These are phyloP conservation scores for Acrocyrtus sp. DNA, from an alignment of 2,888 invertebrate species.

Conservation along the genomic window DNA sequence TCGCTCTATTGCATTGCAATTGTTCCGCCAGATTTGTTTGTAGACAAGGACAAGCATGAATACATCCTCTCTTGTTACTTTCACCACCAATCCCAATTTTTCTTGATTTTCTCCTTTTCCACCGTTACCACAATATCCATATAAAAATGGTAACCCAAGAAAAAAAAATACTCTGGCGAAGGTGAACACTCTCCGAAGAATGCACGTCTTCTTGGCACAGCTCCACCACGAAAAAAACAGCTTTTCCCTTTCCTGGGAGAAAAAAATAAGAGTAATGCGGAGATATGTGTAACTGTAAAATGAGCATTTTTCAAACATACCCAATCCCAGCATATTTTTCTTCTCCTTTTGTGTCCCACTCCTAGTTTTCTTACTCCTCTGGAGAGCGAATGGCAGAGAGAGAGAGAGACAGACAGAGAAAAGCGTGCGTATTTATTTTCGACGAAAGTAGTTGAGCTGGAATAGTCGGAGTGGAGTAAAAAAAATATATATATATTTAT, in stretches of 20 bases:
- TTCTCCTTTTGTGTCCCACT: slow-evolving; percentile 14
- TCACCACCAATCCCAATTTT: slow-evolving; percentile 20
- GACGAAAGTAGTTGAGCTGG: slow-evolving; percentile 33
- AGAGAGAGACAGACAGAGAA: slow-evolving; percentile 28
- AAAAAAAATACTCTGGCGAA: no score
- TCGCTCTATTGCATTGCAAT: no score
- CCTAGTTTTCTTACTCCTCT: slow-evolving; percentile 9
- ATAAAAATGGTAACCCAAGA: no score
- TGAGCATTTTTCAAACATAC: slow-evolving; percentile 46
- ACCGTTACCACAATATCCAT: no score
- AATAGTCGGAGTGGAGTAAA: no score
- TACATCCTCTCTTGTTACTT: not conserved
- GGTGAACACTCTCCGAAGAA: no score
- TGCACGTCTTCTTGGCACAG: no score
- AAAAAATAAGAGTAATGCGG: no score
- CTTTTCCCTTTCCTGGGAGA: no score
- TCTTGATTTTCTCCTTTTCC: slow-evolving; percentile 28
- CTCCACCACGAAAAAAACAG: no score
- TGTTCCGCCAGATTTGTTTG: no score
- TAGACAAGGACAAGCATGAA: slow-evolving; percentile 7
- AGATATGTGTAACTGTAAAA: slow-evolving; percentile 34
- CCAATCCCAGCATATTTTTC: slow-evolving; percentile 20
- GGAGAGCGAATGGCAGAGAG: slow-evolving; percentile 8
- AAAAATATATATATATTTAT: no score
- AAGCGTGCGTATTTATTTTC: slow-evolving; percentile 12